Conservation (phyloP, 2,888 invertebrate species). For the Spodoptera littoralis region DNA sequence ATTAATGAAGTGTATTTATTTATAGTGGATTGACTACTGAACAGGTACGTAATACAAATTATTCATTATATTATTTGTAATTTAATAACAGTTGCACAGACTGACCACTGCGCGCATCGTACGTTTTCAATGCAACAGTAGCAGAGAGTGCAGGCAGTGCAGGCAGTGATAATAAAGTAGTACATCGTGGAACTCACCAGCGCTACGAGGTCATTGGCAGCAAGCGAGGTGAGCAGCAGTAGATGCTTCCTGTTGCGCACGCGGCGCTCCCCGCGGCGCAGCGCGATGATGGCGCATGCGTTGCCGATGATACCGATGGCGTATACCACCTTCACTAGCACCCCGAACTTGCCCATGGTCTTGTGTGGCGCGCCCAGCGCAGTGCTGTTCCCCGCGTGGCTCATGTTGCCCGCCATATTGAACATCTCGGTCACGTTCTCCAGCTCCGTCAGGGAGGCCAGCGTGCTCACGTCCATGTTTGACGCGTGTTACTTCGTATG, state of each 20-base stretch:
- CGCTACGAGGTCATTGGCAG: conserved; percentile 94
- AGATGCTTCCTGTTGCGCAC: conserved; percentile 94
- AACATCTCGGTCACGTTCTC: conserved; percentile 22
- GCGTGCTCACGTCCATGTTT: neutral
- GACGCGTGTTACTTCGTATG: too few relatives aligned
- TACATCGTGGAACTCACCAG: conserved; percentile 68
- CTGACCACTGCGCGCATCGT: too few relatives aligned
- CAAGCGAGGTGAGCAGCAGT: conserved; percentile 93
- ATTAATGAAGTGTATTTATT: too few relatives aligned
- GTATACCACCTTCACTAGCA: conserved; percentile 88
- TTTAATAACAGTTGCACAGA: too few relatives aligned
- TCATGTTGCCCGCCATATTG: conserved; percentile 27
- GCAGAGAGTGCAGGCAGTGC: too few relatives aligned
- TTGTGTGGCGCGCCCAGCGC: conserved; percentile 1
- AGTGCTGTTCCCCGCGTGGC: conserved; percentile 10
- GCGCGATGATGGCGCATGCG: conserved; percentile 92
- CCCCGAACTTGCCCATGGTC: conserved; percentile 51
- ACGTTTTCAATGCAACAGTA: too few relatives aligned
- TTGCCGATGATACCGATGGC: conserved; percentile 92
- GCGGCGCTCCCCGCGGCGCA: conserved; percentile 91
- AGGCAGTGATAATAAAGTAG: neutral
- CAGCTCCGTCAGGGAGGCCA: neutral
- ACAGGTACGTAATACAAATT: too few relatives aligned
- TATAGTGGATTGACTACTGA: too few relatives aligned
- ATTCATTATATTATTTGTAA: too few relatives aligned